Conservation (phyloP, 2,888 invertebrate genomes). For the Polietes domitor region DNA sequence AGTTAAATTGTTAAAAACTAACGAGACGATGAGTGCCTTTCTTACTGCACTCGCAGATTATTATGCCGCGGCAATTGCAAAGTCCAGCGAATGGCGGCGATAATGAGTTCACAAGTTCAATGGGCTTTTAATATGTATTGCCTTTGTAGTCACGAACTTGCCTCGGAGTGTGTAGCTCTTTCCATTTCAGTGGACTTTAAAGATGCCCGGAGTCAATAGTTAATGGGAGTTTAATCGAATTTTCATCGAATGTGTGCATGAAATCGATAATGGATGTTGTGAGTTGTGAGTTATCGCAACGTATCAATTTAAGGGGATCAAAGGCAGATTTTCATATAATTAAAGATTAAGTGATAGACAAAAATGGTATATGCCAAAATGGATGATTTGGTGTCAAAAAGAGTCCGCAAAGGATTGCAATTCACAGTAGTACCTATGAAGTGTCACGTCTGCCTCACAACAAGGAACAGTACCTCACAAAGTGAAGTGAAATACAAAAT, state of each 20-base stretch:
- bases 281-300: no score
- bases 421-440: no score
- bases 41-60: background rate
- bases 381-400: no score
- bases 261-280: background rate
- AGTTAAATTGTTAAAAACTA: slow-evolving; percentile 39
- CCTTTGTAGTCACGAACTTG: background rate
- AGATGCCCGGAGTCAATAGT: background rate
- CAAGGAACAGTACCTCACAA: no score
- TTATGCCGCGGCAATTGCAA: slow-evolving; percentile 15
- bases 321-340: no score
- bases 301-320: no score
- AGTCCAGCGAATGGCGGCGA: slow-evolving; percentile 18
- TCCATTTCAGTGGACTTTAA: background rate
- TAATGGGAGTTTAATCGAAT: slow-evolving; percentile 15
- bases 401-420: no score
- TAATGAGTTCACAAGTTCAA: slow-evolving; percentile 9
- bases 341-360: no score
- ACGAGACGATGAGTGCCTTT: background rate
- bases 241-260: background rate
- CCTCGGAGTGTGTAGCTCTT: background rate
- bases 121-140: background rate
- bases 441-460: no score
- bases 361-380: no score
- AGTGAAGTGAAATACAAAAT: no score